Evolutionary conservation across 2,113 vertebrate species (phyloP).

Genomic region (Strix aluco): DNA sequence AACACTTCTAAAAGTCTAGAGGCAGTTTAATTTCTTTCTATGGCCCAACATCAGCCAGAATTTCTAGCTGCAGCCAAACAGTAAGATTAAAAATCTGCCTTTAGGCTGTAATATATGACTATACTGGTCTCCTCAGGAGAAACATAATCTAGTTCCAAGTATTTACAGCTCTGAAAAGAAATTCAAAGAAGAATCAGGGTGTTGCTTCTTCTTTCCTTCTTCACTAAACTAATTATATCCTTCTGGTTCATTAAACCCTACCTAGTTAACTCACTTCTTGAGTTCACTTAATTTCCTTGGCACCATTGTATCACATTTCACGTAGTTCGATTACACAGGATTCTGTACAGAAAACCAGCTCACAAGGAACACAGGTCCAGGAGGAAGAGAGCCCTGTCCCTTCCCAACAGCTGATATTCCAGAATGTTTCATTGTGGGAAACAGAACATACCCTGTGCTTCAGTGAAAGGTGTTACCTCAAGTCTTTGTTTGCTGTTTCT

Average conservation of each 20-base stretch:
- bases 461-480: not conserved
- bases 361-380: not conserved
- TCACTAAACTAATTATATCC: not conserved
- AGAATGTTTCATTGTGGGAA: not conserved
- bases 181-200: not conserved
- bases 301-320: not conserved
- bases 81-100: not conserved
- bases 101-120: not conserved
- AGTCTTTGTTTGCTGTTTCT: not conserved
- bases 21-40: not conserved
- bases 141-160: not conserved
- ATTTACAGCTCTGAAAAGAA: not conserved
- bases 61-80: not conserved
- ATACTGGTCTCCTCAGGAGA: not conserved
- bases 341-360: not conserved
- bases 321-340: not conserved
- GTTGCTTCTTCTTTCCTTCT: not conserved
- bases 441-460: rapidly evolving
- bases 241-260: not conserved
- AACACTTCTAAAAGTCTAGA: not conserved
- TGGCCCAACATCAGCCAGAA: not conserved
- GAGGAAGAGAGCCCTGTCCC: not conserved
- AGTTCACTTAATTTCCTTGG: not conserved
- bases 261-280: not conserved
- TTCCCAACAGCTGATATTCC: not conserved